phyloP scores from a whole-genome alignment of 2,888 invertebrate genomes.

The Drosophila monieri region DNA sequence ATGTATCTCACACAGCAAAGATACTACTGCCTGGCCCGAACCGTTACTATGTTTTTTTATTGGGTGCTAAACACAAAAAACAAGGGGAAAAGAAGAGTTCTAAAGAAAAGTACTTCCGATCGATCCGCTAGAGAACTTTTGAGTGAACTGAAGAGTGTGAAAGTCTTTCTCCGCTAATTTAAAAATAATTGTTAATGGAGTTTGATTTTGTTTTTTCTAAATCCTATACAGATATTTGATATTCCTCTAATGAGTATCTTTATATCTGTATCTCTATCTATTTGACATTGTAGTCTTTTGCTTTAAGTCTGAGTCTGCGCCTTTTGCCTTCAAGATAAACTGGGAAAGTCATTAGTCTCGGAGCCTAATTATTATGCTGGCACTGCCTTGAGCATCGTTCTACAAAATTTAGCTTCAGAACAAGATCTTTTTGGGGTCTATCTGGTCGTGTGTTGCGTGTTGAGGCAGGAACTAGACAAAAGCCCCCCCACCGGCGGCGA shows the following conservation, averaged over 20 bases:
- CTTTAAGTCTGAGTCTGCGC: constrained; percentile 25
- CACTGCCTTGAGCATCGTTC: constrained; percentile 38
- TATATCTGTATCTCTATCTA: constrained; percentile 18
- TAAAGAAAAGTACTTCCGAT: constrained; percentile 16
- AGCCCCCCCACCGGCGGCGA: background rate
- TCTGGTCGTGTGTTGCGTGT: constrained; percentile 52
- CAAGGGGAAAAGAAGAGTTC: constrained; percentile 22
- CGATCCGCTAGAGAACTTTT: background rate
- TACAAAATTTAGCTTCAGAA: constrained; percentile 49
- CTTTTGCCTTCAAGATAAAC: constrained; percentile 26
- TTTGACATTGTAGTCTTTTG: constrained; percentile 56
- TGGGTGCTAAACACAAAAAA: constrained; percentile 17
- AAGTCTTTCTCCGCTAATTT: background rate
- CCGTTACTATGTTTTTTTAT: constrained; percentile 36
- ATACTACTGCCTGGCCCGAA: constrained; percentile 1
- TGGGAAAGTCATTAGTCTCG: constrained; percentile 63
- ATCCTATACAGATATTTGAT: background rate
- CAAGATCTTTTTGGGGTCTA: constrained; percentile 44
- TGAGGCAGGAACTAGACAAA: constrained; percentile 42
- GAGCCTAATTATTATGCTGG: constrained; percentile 63
- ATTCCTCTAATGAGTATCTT: background rate
- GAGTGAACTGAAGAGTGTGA: constrained; percentile 5
- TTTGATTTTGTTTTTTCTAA: too few species aligned
- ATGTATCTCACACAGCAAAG: constrained; percentile 27
- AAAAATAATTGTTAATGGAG: background rate